Base-by-base conservation (phyloP, 2,888 invertebrate genomes). In the Drosophila pseudotalamancana region DNA sequence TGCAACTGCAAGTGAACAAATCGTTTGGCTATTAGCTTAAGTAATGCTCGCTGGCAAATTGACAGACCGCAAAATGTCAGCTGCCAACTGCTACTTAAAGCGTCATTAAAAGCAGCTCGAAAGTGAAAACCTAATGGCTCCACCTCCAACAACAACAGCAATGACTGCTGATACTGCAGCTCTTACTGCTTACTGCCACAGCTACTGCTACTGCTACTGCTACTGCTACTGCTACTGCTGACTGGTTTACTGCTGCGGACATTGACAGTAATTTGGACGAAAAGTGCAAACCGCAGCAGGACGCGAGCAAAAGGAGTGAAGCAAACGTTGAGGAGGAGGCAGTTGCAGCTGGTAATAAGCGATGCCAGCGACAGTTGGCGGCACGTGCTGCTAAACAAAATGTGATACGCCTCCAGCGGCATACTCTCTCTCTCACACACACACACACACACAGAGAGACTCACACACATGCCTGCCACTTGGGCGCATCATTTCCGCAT, bases 321-420 rank as follows among this genome's bases (percentile, higher is more conserved):
- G 59, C 60, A n/a, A n/a, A n/a, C 46, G 40, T 37, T 39, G 68
- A 61, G 46, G 48, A 32, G 21, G 25, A 25, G 25, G 25, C 6
- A 6, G 25, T 8, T 9, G 61, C 77, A 57, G 66, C 64, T 70
- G 69, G 80, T 77, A 75, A 77, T 80, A 83, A 70, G 69, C 77
- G 66, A 62, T 56, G 69, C 48, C 45, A 56, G 64, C 27, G 70
- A 61, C 65, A 48, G 54, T 62, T 42, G 70, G 48, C 56, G 65
- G 84, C 80, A 86, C 80, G 80, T 80, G 87, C 84, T 73, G 64
- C 80, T 86, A 80, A 86, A 86, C 80, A 86, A 79, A 83, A 72
- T 76, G 72, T 66, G 55, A 48, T 31, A 60, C 71, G 43, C 50
- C 55, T 25, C 21, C 16, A 16, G 11, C 21, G n/a, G n/a, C 27